phyloP scores from a whole-genome alignment of 2,888 invertebrate species.

The Tanytarsus gracilentus region DNA sequence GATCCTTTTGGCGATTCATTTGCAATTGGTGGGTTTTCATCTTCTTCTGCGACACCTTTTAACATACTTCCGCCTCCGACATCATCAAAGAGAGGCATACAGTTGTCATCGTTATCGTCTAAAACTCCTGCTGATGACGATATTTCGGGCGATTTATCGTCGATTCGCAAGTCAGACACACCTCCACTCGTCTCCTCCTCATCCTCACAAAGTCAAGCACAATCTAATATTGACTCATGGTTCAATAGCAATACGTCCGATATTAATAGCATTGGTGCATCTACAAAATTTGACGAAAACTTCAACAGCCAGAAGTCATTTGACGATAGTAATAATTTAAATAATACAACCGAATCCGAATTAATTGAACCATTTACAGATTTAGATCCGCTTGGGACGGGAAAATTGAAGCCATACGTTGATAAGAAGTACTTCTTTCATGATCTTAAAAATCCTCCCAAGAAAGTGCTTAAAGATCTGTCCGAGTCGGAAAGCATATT shows the following conservation, averaged over 20 bases:
- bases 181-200: neutral
- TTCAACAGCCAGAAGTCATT: conserved; percentile 37
- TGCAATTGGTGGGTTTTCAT: conserved; percentile 49
- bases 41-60: conserved; percentile 35
- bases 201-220: neutral
- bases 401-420: conserved; percentile 83
- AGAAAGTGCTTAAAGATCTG: conserved; percentile 83
- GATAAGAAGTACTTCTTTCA: conserved; percentile 96
- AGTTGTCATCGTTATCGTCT: no score
- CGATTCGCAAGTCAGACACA: no score
- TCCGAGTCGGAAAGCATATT: conserved; percentile 36
- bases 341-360: conserved; percentile 38
- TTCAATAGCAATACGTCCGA: neutral
- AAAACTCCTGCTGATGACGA: no score
- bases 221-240: neutral
- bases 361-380: conserved; percentile 83
- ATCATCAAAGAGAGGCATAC: neutral
- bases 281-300: conserved; percentile 29
- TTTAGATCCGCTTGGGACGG: conserved; percentile 85
- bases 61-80: conserved; percentile 26
- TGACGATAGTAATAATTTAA: conserved; percentile 32
- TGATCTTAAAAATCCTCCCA: conserved; percentile 88
- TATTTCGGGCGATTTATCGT: no score
- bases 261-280: conserved; percentile 5
- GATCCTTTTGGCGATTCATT: conserved; percentile 73